Conservation (phyloP, 2,888 invertebrate genomes). For the Diplolepis rosae region DNA sequence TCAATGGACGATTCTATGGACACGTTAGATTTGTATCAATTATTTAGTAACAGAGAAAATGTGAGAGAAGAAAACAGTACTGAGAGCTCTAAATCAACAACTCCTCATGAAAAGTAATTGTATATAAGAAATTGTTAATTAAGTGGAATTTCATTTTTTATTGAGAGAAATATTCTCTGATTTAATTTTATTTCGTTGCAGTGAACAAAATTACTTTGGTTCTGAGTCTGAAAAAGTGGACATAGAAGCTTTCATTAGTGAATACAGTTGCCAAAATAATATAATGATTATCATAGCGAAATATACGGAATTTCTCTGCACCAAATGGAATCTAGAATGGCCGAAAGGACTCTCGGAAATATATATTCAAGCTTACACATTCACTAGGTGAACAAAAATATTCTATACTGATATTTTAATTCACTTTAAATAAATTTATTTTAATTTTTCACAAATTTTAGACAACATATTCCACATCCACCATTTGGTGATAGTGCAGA, state of each 20-base stretch:
- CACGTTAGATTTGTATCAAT: slow-evolving; percentile 78
- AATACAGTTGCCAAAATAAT: slow-evolving; percentile 72
- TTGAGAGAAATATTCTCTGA: background rate
- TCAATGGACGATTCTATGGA: slow-evolving; percentile 78
- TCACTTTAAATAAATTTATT: background rate
- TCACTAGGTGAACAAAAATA: slow-evolving; percentile 20
- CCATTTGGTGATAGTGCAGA: slow-evolving; percentile 71
- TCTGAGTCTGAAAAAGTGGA: slow-evolving; percentile 80
- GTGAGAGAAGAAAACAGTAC: slow-evolving; percentile 59
- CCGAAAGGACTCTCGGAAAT: slow-evolving; percentile 77
- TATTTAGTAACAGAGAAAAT: slow-evolving; percentile 76
- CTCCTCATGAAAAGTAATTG: slow-evolving; percentile 58
- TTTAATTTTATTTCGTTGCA: background rate
- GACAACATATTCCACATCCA: slow-evolving; percentile 76
- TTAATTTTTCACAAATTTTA: slow-evolving; percentile 41
- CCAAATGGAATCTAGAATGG: slow-evolving; percentile 81
- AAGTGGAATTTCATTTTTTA: background rate
- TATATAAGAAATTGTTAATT: slow-evolving; percentile 12
- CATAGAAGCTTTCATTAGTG: slow-evolving; percentile 79
- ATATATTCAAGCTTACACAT: slow-evolving; percentile 77
- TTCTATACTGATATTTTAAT: background rate
- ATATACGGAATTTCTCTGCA: slow-evolving; percentile 77
- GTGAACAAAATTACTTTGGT: slow-evolving; percentile 77
- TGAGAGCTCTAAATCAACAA: slow-evolving; percentile 65
- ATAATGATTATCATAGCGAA: slow-evolving; percentile 78